Evolutionary conservation across 1,140 invertebrate species (phyloP), one percentile per base, ranked within the genome.

Genomic region (Zaprionus ornatus): DNA sequence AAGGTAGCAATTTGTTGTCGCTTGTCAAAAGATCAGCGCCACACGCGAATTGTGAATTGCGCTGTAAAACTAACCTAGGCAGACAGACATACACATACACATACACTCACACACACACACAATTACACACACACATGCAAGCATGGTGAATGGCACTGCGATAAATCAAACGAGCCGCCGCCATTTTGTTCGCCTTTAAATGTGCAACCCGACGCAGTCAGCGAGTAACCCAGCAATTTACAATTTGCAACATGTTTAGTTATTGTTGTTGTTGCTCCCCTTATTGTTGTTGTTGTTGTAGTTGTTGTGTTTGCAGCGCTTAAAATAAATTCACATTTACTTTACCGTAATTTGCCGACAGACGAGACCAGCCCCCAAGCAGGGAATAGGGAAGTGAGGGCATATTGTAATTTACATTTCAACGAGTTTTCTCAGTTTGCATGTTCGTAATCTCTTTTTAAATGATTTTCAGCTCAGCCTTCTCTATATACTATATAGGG

Each of bases 101-200:
- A 59, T n/a, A 59, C 23, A 21, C 35, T 2, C 6, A 19, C 42
- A 48, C 19, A 21, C 17, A 42, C 37, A 42, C 15, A 0, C 12
- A 2, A n/a, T n/a, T n/a, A 29, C 19, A 15, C 27, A 60, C 29
- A 52, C 61, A 42, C 13, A 56, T 32, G n/a, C 50, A 37, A 37
- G 1, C 4, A 37, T 13, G 7, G n/a, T 45, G 2, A 45, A 7
- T 17, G 2, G 6, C 40, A 45, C 19, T 13, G n/a, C 45, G 45
- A 23, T 50, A 73, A 57, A 73, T 61, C 79, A 54, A 77, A 56
- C 61, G 25, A 50, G 56, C 56, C 62, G 63, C 42, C 86, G 85
- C 84, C 84, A 88, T 88, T 88, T 88, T 88, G 85, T 80, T 71
- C 40, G 79, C 79, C 79, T 87, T 83, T 56, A 88, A 88, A 88